Evolutionary conservation across 1,140 invertebrate species (phyloP), one percentile per base, ranked within the genome.

Genomic region (Trinorchestia longiramus): DNA sequence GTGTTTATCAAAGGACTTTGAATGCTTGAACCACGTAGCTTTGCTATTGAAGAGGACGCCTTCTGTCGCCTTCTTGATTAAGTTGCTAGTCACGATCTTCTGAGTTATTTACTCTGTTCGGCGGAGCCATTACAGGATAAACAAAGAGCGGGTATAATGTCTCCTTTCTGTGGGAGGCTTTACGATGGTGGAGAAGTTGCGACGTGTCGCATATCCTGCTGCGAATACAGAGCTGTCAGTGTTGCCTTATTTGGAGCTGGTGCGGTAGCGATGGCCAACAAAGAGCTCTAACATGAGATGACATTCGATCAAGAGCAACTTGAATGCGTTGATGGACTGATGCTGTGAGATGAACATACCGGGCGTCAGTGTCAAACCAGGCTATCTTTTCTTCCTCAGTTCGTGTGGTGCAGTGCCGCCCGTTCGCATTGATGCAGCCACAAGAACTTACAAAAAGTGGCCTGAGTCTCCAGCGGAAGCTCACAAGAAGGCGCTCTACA

Each of bases 1-100:
- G 92, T 94, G 92, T 94, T 94, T 94, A 94, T 94, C 92, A 94
- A 94, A 94, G 44, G 92, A 94, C 92, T 94, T n/a, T 94, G 92
- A 94, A 94, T 94, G 92, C 92, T 94, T 94, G 92, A 47, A 44
- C 41, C 44, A 94, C 92, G 92, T 47, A 45, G 92, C 44, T 94
- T 11, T n/a, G 36, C 43, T 36, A 94, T 45, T 94, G 43, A 47
- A 45, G 44, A 40, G 92, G 41, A 23, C 92, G 43, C 92, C 44
- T 45, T 43, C 43, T 94, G 92, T 94, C 92, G 44, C 92, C 92
- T 47, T 45, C 92, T 94, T 94, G 92, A 94, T 94, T 94, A 94
- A 94, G 92, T 94, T 94, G 92, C 92, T 94, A 94, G 92, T 94
- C 92, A 94, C 92, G 92, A 44, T 45, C 43, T 45, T 42, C 44